Evolutionary conservation across 2,888 invertebrate genomes (phyloP).

Genomic region (Hermodice carunculata): DNA sequence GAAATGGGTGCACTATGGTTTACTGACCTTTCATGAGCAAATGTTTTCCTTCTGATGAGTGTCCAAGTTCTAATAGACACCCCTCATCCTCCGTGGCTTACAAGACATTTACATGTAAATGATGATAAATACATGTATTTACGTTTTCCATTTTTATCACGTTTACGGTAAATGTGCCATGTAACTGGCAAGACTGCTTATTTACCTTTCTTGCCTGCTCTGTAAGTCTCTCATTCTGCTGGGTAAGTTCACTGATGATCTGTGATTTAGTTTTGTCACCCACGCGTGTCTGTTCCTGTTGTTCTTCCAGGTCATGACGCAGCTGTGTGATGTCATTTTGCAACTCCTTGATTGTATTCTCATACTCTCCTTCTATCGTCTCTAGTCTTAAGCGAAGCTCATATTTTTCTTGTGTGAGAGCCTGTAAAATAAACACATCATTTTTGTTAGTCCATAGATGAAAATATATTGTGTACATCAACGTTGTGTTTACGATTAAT

Average conservation of each 20-base stretch:
- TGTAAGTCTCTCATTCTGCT: conserved; percentile 89
- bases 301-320: conserved; percentile 78
- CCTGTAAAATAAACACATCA: conserved; percentile 75
- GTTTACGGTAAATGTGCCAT: too few relatives aligned
- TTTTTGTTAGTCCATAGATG: too few relatives aligned
- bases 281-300: conserved; percentile 65
- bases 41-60: too few relatives aligned
- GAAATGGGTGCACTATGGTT: too few relatives aligned
- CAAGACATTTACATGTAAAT: too few relatives aligned
- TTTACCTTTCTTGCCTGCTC: conserved; percentile 84
- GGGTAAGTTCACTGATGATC: conserved; percentile 81
- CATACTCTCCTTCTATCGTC: conserved; percentile 89
- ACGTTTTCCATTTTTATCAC: too few relatives aligned
- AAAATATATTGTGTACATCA: too few relatives aligned
- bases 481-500: too few relatives aligned
- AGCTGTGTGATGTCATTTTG: conserved; percentile 89
- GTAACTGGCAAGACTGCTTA: not conserved
- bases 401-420: conserved; percentile 93
- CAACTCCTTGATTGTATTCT: conserved; percentile 86
- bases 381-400: conserved; percentile 86
- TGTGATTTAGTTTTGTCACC: conserved; percentile 47
- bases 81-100: too few relatives aligned
- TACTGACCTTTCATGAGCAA: too few relatives aligned
- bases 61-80: too few relatives aligned
- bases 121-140: too few relatives aligned